Base-by-base conservation (phyloP, 2,113 vertebrate genomes). In the Mustela nigripes region DNA sequence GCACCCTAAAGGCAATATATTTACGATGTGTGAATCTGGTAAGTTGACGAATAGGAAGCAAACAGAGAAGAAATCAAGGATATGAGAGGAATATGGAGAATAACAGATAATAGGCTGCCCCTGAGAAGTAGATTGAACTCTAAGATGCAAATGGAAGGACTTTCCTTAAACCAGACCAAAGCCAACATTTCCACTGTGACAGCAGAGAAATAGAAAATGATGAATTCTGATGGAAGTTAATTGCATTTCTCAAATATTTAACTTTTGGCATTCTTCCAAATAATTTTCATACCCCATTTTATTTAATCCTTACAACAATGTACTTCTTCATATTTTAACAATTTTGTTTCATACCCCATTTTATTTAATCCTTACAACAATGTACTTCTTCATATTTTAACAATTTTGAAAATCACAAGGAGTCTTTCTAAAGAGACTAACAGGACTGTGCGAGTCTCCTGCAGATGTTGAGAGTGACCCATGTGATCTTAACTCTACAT, bases 331-430 rank as follows among this genome's bases (percentile, higher is more conserved):
- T 42, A 95, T 73, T 86, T 94, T 62, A 65, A 82, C n/a, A 60
- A 60, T 93, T 91, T 86, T 85, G 24, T 93, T 91, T 95, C 74
- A 63, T 63, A 53, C 5, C 63, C n/a, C 69, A 93, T 89, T 86
- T 97, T 82, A 88, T 67, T 89, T 87, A 98, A 87, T 65, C 36
- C 26, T 84, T 87, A 33, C 19, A 95, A 83, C 12, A 94, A 56
- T 65, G 21, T 1, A 82, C n/a, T 69, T 45, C 36, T 89, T 95
- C 19, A 42, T 42, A 95, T 73, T 86, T 94, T 62, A 65, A 82
- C n/a, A 60, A 60, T 93, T 91, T 86, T 85, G 24, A 92, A 94
- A 80, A 91, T 87, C 31, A 97, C 65, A 56, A 16, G 62, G 9
- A 91, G 2, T 87, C 63, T 95, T 92, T 78, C 79, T 89, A 62